A percentile compares a stretch with the other conserved stretches of the same genome.
Evolutionary conservation across 2,888 invertebrate genomes (phyloP).

Genomic region (Ichneumoninae sp.): DNA sequence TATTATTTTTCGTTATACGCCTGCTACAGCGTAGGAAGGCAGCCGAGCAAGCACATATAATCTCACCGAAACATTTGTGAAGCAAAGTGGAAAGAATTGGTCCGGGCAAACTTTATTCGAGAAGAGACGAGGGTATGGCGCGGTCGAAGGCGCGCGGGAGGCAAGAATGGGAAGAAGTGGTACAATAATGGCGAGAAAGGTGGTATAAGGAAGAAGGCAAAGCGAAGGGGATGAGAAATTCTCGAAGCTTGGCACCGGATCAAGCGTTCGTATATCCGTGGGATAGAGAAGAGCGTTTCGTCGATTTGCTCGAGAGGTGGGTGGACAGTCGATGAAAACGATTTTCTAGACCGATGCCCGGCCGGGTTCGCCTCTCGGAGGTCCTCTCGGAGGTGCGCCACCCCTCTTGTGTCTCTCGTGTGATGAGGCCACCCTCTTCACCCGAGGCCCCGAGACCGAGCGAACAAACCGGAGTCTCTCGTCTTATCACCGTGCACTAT

Average conservation of each 20-base stretch:
- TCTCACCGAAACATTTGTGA: constrained; percentile 66
- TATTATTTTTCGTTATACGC: constrained; percentile 13
- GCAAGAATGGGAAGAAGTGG: constrained; percentile 20
- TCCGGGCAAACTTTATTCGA: constrained; percentile 48
- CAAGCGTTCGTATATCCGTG: constrained; percentile 67
- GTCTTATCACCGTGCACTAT: neutral
- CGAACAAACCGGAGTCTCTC: neutral
- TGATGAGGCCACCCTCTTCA: constrained; percentile 9
- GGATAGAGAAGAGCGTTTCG: constrained; percentile 23
- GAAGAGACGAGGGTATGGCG: neutral
- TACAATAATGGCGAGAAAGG: constrained; percentile 7
- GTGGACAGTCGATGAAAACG: constrained; percentile 74
- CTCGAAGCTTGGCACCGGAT: constrained; percentile 74
- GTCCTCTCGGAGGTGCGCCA: constrained; percentile 20
- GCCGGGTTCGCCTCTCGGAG: constrained; percentile 8
- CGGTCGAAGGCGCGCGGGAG: neutral
- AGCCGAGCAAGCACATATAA: constrained; percentile 21
- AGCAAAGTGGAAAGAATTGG: constrained; percentile 75
- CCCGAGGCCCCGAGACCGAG: neutral
- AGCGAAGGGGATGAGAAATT: constrained; percentile 44
- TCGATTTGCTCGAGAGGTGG: constrained; percentile 38
- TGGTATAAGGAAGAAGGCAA: constrained; percentile 12
- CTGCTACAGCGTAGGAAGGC: neutral
- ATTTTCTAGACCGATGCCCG: constrained; percentile 74
- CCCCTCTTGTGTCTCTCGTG: constrained; percentile 20